Percentiles rank a stretch among this genome's conserved stretches.
Conservation (phyloP, 1,140 invertebrate genomes). For the Apis florea region DNA sequence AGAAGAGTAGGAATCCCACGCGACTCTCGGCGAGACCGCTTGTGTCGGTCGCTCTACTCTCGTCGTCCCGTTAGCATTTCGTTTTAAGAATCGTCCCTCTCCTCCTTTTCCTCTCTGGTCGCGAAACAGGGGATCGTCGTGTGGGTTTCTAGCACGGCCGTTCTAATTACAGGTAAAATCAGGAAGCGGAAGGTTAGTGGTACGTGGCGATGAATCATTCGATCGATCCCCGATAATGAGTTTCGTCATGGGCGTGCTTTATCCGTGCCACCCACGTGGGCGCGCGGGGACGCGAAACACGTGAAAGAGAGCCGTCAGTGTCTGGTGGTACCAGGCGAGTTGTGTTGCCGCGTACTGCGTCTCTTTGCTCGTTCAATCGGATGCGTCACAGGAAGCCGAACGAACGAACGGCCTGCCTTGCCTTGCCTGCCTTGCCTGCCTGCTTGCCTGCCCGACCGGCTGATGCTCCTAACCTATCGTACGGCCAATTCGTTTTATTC, state of each 20-base stretch:
- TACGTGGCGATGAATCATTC: constrained; percentile 33
- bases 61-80: too few species aligned
- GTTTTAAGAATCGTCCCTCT: not conserved
- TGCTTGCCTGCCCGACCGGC: constrained; percentile 25
- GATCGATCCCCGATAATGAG: constrained; percentile 45
- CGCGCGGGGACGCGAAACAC: constrained; percentile 34
- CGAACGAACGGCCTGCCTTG: not conserved
- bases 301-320: constrained; percentile 62
- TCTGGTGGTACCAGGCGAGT: constrained; percentile 68
- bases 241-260: constrained; percentile 36
- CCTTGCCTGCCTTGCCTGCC: too few species aligned
- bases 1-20: too few species aligned
- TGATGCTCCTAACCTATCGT: constrained; percentile 64
- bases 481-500: constrained; percentile 63
- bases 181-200: constrained; percentile 45
- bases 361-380: constrained; percentile 58
- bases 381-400: constrained; percentile 69
- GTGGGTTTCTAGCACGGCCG: constrained; percentile 19
- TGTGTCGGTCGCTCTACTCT: too few species aligned
- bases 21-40: too few species aligned
- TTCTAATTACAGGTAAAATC: constrained; percentile 42
- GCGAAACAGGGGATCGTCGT: constrained; percentile 20
- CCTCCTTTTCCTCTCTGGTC: too few species aligned
- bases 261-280: constrained; percentile 40
- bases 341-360: constrained; percentile 46